Base-by-base conservation (phyloP, 2,888 invertebrate species). In the Baronia brevicornis region DNA sequence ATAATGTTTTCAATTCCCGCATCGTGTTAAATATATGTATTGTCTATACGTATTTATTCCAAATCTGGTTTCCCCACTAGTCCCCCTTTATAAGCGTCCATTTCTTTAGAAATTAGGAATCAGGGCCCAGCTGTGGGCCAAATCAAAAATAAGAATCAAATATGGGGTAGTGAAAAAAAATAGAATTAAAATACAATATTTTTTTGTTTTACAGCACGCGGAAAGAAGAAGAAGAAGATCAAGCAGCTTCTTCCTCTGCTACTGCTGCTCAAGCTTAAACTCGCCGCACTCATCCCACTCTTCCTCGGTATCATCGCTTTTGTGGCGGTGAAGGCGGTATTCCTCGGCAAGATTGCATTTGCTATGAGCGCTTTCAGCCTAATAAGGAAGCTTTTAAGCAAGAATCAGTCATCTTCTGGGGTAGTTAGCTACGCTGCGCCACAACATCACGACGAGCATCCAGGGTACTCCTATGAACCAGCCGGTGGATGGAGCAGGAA, bases 341-440 rank as follows among this genome's bases (percentile, higher is more conserved):
- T 94, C 58, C 86, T 94, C 45, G 93, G 93, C 56, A 95, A 95
- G 84, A 89, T 94, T 46, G 94, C 93, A n/a, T 87, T 95, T 34
- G 87, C 93, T 45, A 87, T 94, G 64, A 89, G 90, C 35, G 89
- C 89, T 12, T 87, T 94, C 54, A 89, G 89, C 55, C 75, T 82
- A 1, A 72, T 85, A 51, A 75, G 73, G 55, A 93, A 92, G 66
- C 85, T 94, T n/a, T 64, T 93, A 28, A 90, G 88, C 72, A 90
- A 70, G 87, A 88, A 61, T 34, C 41, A 56, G 36, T 51, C 46
- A 5, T 55, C 63, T 5, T 60, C 60, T 3, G 55, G 63, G 2
- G 46, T 57, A 1, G 43, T 54, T 43, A 88, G 90, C 60, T 92
- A 92, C 54, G 90, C 90, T 8, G 77, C 87, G 11, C 88, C 87